Base-by-base conservation (phyloP, 1,140 invertebrate genomes). In the Scaptomyza pallida region DNA sequence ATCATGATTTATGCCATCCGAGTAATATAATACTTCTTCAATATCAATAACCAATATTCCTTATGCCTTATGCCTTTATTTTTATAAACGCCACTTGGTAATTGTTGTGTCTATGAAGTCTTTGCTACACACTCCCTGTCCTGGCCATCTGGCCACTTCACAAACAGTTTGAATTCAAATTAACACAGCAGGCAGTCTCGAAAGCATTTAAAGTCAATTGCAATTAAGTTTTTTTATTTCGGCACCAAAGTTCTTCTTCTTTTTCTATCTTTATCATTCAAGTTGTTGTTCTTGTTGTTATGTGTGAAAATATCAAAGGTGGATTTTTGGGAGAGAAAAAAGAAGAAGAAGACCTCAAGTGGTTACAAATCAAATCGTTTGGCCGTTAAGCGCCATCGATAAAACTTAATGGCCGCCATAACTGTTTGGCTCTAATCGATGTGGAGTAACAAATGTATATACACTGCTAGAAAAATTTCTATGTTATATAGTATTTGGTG, bases 371-470 rank as follows among this genome's bases (percentile, higher is more conserved):
- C 82, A 86, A 86, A 81, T 76, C 45, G 76, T 45, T n/a, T n/a
- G 47, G 54, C 64, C 55, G 19, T 19, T 37, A 41, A 86, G 82
- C 74, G 82, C 74, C 78, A 89, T 83, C 83, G 88, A 89, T 89
- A 89, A 89, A 89, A 89, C 81, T 89, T 89, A 89, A 89, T 89
- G 69, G 85, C 80, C 65, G 56, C 64, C 75, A 89, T 89, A 83
- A 78, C 83, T 88, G 85, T 89, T 30, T 89, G 41, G 56, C 45
- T 15, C 44, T 65, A 67, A 69, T 56, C 35, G 69, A 83, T 74
- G 26, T 83, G 79, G 23, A 71, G 47, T 50, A 43, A 21, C 37
- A 71, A 13, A 30, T 5, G 23, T 6, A 15, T 63, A 23, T 43
- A 65, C 62, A n/a, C n/a, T n/a, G n/a, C n/a, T n/a, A n/a, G n/a